A percentile compares a stretch with the other conserved stretches of the same genome.
These are phyloP conservation scores for Cnemophilus loriae DNA, from an alignment of 2,113 vertebrate species.

Conservation along the genomic window DNA sequence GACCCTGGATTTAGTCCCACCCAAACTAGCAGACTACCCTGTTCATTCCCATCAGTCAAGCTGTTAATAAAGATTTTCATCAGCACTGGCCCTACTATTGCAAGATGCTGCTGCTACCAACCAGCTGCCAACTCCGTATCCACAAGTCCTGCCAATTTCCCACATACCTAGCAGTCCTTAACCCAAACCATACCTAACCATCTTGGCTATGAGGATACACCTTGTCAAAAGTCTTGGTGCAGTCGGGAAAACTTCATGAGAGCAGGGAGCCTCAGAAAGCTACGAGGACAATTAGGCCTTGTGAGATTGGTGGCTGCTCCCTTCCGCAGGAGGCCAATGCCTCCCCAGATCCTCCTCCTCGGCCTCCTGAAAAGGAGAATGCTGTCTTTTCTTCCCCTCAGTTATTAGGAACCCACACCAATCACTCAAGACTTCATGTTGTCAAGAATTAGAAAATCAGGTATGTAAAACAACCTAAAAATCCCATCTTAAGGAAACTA, in stretches of 20 bases:
- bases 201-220: not conserved
- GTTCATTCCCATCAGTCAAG: not conserved
- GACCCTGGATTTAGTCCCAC: not conserved
- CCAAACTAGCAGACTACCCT: not conserved
- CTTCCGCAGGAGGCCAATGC: not conserved
- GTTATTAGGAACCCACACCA: not conserved
- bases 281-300: too few relatives aligned
- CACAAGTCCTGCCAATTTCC: not conserved
- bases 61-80: not conserved
- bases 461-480: not conserved
- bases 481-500: not conserved
- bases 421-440: not conserved
- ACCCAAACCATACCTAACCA: not conserved
- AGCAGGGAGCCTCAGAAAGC: not conserved
- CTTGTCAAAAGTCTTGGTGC: not conserved
- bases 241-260: not conserved
- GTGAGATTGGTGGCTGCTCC: not conserved
- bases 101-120: not conserved
- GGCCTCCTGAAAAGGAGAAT: not conserved
- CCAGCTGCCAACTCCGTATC: not conserved
- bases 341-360: not conserved
- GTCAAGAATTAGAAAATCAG: not conserved
- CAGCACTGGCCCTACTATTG: not conserved
- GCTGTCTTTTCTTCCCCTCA: fast-evolving
- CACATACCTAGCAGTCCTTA: too few relatives aligned